Evolutionary conservation across 2,797 vertebrate genomes (phyloP).

Genomic region (Pseudotriccus pelzelni): DNA sequence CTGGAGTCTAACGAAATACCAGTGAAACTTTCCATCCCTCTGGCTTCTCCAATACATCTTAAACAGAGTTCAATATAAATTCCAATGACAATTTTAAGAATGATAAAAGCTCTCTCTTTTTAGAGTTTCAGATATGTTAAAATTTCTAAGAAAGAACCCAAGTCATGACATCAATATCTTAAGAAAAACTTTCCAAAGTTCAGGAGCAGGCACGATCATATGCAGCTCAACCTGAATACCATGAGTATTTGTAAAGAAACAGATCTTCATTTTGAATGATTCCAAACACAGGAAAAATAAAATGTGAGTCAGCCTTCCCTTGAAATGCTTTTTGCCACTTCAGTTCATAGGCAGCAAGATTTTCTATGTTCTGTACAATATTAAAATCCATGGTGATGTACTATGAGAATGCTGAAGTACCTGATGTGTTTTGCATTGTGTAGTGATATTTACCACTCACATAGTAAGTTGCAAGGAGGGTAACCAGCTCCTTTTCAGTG

Average conservation of each 20-base stretch:
- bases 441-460: background rate
- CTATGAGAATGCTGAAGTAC: background rate
- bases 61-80: background rate
- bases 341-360: background rate
- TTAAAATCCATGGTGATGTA: background rate
- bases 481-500: background rate
- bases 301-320: background rate
- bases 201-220: background rate
- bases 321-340: background rate
- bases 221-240: background rate
- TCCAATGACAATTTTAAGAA: background rate
- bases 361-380: background rate
- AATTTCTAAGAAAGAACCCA: background rate
- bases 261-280: background rate
- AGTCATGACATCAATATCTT: background rate
- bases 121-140: background rate
- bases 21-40: background rate
- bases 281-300: background rate
- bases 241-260: background rate
- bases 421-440: background rate
- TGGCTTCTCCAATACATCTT: background rate
- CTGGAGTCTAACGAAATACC: background rate
- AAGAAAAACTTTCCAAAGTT: background rate
- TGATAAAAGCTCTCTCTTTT: background rate
- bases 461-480: background rate